Evolutionary conservation across 2,113 vertebrate genomes (phyloP).

Genomic region (Myiozetetes cayanensis): DNA sequence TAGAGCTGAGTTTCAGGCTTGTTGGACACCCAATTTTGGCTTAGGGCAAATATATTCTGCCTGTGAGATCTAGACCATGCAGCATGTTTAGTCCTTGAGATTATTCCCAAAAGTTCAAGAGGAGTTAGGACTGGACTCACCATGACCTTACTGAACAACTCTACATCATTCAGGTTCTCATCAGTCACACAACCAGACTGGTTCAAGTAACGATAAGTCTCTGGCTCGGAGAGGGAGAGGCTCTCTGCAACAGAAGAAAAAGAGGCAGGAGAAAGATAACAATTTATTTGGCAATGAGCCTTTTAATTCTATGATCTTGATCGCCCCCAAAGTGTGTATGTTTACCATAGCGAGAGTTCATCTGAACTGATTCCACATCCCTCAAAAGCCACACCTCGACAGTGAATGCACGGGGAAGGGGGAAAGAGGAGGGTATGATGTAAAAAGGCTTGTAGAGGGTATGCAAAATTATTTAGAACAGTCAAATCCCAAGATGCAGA

Average conservation of each 20-base stretch:
- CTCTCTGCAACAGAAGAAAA: conserved; percentile 72
- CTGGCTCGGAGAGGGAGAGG: conserved; percentile 81
- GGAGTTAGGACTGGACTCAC: conserved; percentile 70
- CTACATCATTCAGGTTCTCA: conserved; percentile 81
- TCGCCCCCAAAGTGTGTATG: not conserved
- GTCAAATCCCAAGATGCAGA: not conserved
- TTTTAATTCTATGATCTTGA: not conserved
- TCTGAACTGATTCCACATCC: not conserved
- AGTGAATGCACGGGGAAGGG: not conserved
- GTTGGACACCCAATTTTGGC: not conserved
- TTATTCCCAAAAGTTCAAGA: not conserved
- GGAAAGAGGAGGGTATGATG: not conserved
- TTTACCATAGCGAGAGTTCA: not conserved
- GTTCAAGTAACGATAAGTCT: conserved; percentile 83
- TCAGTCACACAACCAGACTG: conserved; percentile 85
- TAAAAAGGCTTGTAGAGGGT: not conserved
- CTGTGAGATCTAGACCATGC: not conserved
- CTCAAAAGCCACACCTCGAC: not conserved
- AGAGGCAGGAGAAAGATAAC: not conserved
- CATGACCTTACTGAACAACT: conserved; percentile 88
- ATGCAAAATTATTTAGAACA: not conserved
- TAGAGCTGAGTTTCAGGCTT: not conserved
- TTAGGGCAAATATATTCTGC: not conserved
- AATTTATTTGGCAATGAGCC: not conserved
- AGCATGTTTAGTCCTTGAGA: not conserved